Conservation (phyloP, 2,113 vertebrate genomes). For the Petromus typicus region DNA sequence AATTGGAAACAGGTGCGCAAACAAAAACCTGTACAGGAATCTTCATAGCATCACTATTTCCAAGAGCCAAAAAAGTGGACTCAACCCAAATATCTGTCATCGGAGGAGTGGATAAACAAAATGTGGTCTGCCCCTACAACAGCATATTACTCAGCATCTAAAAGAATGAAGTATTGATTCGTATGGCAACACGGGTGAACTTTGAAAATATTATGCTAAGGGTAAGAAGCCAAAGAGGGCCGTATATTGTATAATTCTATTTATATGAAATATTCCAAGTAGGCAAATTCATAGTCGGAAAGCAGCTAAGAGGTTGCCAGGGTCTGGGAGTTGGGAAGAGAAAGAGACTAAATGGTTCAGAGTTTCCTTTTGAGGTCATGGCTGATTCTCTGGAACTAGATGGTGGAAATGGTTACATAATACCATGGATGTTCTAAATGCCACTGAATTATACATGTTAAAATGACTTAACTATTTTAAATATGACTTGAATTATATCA, state of each 20-base stretch:
- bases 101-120: background rate
- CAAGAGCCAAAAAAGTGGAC: background rate
- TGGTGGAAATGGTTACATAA: too few species aligned
- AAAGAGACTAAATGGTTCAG: too few species aligned
- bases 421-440: background rate
- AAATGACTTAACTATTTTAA: background rate
- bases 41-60: background rate
- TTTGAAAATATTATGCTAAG: background rate
- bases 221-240: background rate
- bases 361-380: background rate
- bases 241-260: background rate
- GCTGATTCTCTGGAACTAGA: background rate
- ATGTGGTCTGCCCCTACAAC: background rate
- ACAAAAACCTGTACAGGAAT: background rate
- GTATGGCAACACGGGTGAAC: background rate
- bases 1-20: background rate
- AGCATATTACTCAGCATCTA: background rate
- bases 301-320: background rate
- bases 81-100: background rate
- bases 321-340: background rate
- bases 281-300: background rate
- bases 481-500: background rate
- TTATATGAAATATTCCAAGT: background rate
- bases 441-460: background rate
- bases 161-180: background rate